Conservation (phyloP, 2,797 vertebrate species). For the Denticeps clupeoides region DNA sequence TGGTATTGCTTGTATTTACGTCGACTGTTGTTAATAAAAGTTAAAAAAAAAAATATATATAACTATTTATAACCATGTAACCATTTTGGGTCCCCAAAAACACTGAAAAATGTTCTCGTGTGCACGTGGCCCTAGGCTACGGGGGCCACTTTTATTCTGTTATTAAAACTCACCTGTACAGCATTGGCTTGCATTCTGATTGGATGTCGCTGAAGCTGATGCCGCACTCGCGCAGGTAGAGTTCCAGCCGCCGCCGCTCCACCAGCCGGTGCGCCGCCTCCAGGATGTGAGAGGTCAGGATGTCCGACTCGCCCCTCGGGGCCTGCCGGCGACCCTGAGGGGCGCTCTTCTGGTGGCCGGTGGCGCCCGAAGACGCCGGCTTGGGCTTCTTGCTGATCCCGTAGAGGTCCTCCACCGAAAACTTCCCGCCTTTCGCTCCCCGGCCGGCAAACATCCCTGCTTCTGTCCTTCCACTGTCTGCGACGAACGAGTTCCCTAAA, state of each 20-base stretch:
- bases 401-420: slow-evolving; percentile 68
- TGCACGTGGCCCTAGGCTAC: too few relatives aligned
- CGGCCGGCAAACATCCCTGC: slow-evolving; percentile 58
- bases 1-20: too few relatives aligned
- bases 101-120: too few relatives aligned
- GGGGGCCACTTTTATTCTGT: too few relatives aligned
- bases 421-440: slow-evolving; percentile 59
- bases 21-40: too few relatives aligned
- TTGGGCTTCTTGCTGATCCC: slow-evolving; percentile 70
- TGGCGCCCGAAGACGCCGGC: slow-evolving; percentile 42
- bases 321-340: slow-evolving; percentile 30
- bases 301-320: slow-evolving; percentile 43
- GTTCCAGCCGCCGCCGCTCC: slow-evolving; percentile 55
- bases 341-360: slow-evolving; percentile 33
- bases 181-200: slow-evolving; percentile 53
- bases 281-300: slow-evolving; percentile 56
- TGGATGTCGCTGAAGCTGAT: slow-evolving; percentile 51
- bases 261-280: slow-evolving; percentile 55
- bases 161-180: slow-evolving; percentile 68
- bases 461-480: background rate
- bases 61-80: too few relatives aligned
- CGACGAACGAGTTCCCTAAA: too few relatives aligned
- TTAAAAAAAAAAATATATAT: too few relatives aligned
- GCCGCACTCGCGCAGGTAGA: slow-evolving; percentile 58
- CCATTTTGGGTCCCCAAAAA: too few relatives aligned